Evolutionary conservation across 1,140 invertebrate genomes (phyloP), one percentile per base, ranked within the genome.

Genomic region (Drosophila kohkoa): DNA sequence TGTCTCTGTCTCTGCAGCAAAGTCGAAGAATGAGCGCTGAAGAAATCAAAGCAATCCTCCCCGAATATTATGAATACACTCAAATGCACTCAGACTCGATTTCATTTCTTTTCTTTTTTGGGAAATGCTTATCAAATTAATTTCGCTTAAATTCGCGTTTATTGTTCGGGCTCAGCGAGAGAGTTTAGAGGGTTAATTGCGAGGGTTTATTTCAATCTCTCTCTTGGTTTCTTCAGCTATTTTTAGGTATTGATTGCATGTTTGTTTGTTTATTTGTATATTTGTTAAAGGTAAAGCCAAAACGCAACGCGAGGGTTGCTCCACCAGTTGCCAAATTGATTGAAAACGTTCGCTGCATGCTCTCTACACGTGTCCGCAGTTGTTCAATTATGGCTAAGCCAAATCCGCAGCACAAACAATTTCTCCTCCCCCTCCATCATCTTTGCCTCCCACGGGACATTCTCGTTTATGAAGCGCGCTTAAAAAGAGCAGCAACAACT

Each of bases 61-160:
- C 55, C 55, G n/a, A 8, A 6, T 48, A 20, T 48, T 20, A 8
- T 41, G 38, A 41, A 41, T 41, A 10, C 38, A 58, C 32, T 32
- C 30, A 32, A 32, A 32, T 32, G 30, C 30, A 32, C 30, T 32
- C 30, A 8, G 30, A 32, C 30, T 32, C 30, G 30, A 32, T 32
- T 32, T 32, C 30, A 41, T 58, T 10, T 41, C 46, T 48, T 2
- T 15, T 35, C 13, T 72, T 70, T 69, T 86, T 66, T 28, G 0
- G 52, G 81, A 72, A 86, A 86, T 85, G 82, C 82, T 90, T 90
- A 90, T 90, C 87, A 90, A 90, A 90, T 90, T 90, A 90, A 90
- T 89, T 89, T 89, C 78, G 78, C 78, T 89, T 85, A 85, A 89
- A 83, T 90, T 87, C 88, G 74, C 74, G 77, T 77, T 88, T 78